Evolutionary conservation across 2,797 vertebrate genomes (phyloP).

Genomic region (Falco columbarius): DNA sequence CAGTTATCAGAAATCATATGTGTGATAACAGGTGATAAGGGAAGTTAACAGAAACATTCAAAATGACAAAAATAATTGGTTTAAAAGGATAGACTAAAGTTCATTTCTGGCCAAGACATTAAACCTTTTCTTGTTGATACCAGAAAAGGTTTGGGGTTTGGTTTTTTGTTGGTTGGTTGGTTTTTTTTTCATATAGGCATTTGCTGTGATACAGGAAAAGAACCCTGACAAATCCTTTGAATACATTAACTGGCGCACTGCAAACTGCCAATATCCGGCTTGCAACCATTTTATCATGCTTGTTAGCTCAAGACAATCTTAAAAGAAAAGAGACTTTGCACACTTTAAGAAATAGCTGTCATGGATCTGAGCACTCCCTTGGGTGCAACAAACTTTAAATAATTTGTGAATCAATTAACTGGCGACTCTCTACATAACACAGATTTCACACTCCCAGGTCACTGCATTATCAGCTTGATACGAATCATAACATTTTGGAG

Average conservation of each 20-base stretch:
- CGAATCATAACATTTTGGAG: constrained; percentile 95
- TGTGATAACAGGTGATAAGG: background rate
- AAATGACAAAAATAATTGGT: constrained; percentile 24
- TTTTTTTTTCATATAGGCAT: background rate
- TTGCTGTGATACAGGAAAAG: background rate
- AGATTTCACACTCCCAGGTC: constrained; percentile 91
- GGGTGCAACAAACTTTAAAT: constrained; percentile 96
- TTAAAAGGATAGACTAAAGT: background rate
- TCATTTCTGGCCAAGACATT: background rate
- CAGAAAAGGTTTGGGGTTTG: background rate
- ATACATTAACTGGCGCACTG: background rate
- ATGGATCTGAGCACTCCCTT: constrained; percentile 87
- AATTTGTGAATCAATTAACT: constrained; percentile 99
- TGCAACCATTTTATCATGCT: constrained; percentile 70
- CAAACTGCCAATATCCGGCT: constrained; percentile 30
- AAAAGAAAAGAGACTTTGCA: constrained; percentile 80
- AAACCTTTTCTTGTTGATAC: background rate
- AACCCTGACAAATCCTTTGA: background rate
- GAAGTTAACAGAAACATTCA: constrained; percentile 21
- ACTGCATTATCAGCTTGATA: constrained; percentile 90
- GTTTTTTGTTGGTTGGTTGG: background rate
- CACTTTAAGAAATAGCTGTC: constrained; percentile 85
- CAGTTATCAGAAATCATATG: constrained; percentile 30
- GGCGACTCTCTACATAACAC: constrained; percentile 89
- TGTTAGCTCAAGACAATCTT: constrained; percentile 81